Conservation (phyloP, 1,140 invertebrate genomes). For the Penaeus vannamei region DNA sequence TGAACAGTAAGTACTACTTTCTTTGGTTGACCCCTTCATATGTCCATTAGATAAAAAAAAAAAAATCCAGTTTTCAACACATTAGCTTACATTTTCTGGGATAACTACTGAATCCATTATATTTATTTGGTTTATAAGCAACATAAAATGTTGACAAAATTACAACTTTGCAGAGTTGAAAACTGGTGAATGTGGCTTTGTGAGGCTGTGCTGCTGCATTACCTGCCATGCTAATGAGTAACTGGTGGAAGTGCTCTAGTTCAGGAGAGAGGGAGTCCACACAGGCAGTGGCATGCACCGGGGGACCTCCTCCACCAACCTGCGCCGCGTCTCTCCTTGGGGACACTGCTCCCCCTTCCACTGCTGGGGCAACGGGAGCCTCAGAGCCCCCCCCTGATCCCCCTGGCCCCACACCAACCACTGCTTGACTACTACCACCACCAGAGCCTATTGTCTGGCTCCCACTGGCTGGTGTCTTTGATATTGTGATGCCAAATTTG, state of each 20-base stretch:
- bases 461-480: conserved; percentile 68
- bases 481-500: conserved; percentile 72
- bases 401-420: conserved; percentile 58
- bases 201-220: conserved; percentile 62
- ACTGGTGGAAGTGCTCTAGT: conserved; percentile 75
- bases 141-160: neutral
- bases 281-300: conserved; percentile 73
- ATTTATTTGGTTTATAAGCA: neutral
- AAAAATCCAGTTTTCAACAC: conserved; percentile 55
- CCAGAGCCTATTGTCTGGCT: conserved; percentile 69
- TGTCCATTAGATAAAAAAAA: conserved; percentile 35
- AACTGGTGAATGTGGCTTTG: conserved; percentile 61
- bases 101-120: no score
- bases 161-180: conserved; percentile 37
- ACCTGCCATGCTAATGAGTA: conserved; percentile 74
- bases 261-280: conserved; percentile 74
- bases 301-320: conserved; percentile 71
- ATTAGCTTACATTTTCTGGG: no score
- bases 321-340: conserved; percentile 69
- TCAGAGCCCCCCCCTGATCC: conserved; percentile 50
- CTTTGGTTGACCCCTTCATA: conserved; percentile 24
- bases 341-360: conserved; percentile 63
- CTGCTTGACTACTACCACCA: conserved; percentile 68
- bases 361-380: conserved; percentile 57
- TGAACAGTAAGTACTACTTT: neutral